Conservation (phyloP, 1,140 invertebrate genomes). For the Leguminivora glycinivorella region DNA sequence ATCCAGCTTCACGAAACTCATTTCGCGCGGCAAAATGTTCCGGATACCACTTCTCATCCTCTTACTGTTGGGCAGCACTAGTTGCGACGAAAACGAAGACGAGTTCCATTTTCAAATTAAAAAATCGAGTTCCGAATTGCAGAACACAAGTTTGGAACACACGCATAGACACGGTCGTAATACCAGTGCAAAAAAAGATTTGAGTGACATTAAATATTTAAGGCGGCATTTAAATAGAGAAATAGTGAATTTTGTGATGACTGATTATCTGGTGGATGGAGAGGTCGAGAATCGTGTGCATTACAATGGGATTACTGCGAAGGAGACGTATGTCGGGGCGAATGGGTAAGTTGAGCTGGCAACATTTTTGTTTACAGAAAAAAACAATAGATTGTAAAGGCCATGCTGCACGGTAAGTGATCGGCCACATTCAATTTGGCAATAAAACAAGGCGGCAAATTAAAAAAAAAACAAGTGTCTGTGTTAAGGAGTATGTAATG, state of each 20-base stretch:
- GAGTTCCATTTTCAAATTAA: conserved; percentile 31
- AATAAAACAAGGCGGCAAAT: no score
- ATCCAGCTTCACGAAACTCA: conserved; percentile 43
- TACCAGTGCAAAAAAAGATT: conserved; percentile 31
- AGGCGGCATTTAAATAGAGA: conserved; percentile 63
- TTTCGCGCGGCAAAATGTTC: conserved; percentile 59
- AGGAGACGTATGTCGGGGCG: conserved; percentile 80
- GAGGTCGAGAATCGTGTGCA: conserved; percentile 82
- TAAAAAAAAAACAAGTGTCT: no score
- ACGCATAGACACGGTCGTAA: conserved; percentile 21
- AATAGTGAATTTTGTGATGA: conserved; percentile 80
- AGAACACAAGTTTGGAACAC: conserved; percentile 12
- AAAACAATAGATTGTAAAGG: background rate
- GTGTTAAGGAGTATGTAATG: no score
- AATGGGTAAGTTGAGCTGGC: conserved; percentile 70
- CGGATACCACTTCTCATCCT: conserved; percentile 57
- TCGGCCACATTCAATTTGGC: no score
- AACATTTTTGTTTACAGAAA: conserved; percentile 1
- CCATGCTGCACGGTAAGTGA: no score
- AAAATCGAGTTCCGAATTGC: conserved; percentile 4
- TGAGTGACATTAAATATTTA: conserved; percentile 67
- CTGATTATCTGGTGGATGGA: conserved; percentile 81
- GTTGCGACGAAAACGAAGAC: conserved; percentile 49
- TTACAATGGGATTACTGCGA: conserved; percentile 81
- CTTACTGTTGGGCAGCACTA: conserved; percentile 59